Conservation (phyloP, 2,113 vertebrate genomes). For the Rhinopomastus cyanomelas region DNA sequence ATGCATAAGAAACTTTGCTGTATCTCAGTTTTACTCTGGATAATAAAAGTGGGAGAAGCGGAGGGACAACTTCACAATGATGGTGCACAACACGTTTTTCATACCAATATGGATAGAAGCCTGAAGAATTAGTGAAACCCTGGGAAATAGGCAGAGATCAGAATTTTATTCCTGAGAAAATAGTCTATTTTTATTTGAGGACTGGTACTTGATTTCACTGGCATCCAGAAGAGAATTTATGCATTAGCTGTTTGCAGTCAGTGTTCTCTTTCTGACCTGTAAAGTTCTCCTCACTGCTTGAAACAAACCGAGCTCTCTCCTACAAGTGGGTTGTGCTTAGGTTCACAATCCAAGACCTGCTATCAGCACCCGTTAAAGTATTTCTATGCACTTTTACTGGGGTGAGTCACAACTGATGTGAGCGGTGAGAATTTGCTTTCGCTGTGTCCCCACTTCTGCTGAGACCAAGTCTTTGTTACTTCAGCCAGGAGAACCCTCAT, state of each 20-base stretch:
- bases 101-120: background rate
- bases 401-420: background rate
- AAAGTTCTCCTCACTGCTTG: background rate
- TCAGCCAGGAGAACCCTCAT: background rate
- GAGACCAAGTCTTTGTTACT: background rate
- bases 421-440: background rate
- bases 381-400: background rate
- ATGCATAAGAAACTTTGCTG: background rate
- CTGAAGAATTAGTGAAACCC: background rate
- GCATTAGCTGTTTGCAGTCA: background rate
- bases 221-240: background rate
- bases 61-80: background rate
- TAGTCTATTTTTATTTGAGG: background rate
- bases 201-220: background rate
- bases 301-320: background rate
- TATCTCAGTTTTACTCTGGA: background rate
- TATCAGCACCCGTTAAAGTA: background rate
- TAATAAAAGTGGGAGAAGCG: background rate
- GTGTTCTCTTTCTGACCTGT: background rate
- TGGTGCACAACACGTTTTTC: background rate
- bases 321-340: background rate
- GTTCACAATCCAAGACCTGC: background rate
- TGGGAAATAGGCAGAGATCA: background rate
- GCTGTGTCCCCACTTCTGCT: background rate
- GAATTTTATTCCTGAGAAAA: background rate